Conservation (phyloP, 2,113 vertebrate genomes). For the Alaudala cheleensis region DNA sequence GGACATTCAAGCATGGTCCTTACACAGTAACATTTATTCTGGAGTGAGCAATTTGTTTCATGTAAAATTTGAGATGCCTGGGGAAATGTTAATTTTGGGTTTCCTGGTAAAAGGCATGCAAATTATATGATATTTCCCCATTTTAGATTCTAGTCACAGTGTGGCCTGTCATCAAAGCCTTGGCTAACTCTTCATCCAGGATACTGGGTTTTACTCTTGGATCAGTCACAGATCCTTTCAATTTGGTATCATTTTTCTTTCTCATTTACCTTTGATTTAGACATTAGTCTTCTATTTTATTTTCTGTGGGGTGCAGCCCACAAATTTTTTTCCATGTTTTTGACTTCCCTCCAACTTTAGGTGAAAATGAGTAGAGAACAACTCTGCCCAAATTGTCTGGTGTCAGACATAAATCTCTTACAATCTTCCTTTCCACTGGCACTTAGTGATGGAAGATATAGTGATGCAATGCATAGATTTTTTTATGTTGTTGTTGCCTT, state of each 20-base stretch:
- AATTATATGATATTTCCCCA: neutral
- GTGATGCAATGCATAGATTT: neutral
- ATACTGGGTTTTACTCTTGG: neutral
- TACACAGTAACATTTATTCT: neutral
- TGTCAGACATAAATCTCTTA: neutral
- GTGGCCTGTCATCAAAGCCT: neutral
- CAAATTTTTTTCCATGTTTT: neutral
- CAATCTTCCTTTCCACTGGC: neutral
- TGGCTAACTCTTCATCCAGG: neutral
- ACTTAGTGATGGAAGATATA: neutral
- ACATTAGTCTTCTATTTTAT: neutral
- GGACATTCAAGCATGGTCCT: neutral
- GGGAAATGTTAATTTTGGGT: neutral
- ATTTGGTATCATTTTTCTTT: neutral
- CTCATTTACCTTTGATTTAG: neutral
- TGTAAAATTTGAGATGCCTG: slow-evolving; percentile 7
- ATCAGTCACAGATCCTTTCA: neutral
- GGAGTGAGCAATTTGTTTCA: neutral
- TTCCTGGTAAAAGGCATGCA: neutral
- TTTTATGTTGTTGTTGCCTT: neutral
- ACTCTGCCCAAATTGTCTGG: neutral
- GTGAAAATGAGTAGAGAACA: neutral
- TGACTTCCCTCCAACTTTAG: neutral
- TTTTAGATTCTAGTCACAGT: neutral
- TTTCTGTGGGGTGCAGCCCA: neutral